Conservation (phyloP, 2,113 vertebrate genomes). For the Pomatorhinus ruficollis region DNA sequence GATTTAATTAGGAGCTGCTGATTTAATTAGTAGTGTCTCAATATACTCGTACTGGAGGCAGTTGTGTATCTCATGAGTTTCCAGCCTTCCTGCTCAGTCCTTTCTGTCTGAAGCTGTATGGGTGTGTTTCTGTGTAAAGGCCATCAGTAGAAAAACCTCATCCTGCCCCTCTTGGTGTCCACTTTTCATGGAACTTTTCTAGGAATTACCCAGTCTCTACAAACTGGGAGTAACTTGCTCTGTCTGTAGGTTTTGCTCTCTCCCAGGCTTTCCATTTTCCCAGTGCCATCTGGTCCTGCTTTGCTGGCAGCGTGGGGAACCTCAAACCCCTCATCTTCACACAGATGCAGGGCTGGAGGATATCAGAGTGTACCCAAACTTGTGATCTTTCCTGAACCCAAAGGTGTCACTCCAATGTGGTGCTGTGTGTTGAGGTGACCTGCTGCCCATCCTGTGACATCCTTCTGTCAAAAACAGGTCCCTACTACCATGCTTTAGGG, state of each 20-base stretch:
- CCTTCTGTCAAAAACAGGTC: neutral
- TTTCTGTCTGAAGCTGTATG: neutral
- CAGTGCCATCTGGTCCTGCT: neutral
- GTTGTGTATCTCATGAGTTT: neutral
- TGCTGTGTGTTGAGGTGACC: neutral
- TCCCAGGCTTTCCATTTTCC: neutral
- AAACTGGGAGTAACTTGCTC: neutral
- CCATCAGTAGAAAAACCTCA: neutral
- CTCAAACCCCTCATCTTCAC: neutral
- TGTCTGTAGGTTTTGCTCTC: neutral
- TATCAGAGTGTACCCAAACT: neutral
- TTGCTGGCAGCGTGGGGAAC: neutral
- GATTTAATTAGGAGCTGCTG: conserved; percentile 38
- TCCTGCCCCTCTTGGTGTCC: neutral
- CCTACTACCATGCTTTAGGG: rapidly evolving
- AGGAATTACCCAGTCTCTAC: neutral
- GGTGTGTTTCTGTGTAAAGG: neutral
- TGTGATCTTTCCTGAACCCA: neutral
- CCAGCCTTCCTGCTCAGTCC: neutral
- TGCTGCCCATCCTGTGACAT: neutral
- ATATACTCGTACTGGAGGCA: neutral
- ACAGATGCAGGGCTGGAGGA: neutral
- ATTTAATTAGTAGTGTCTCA: conserved; percentile 30
- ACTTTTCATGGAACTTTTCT: neutral
- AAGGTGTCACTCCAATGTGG: neutral